Base-by-base conservation (phyloP, 2,797 vertebrate genomes). In the Denticeps clupeoides region DNA sequence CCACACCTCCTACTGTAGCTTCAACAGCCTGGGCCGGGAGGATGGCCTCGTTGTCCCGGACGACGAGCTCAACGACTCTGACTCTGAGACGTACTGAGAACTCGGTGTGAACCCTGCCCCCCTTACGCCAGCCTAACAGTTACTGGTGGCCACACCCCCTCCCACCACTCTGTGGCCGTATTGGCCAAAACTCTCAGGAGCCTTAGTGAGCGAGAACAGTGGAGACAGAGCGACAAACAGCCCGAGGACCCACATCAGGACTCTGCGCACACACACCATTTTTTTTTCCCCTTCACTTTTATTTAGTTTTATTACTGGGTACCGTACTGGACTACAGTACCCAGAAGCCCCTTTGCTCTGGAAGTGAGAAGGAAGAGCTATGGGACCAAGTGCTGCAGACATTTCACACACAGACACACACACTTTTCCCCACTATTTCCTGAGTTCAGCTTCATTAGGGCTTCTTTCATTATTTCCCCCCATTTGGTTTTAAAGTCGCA, bases 31-130 rank as follows among this genome's bases (percentile, higher is more conserved):
- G 21, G 82, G 86, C 52, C 86, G 82, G 57, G 88, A 86, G 18
- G 87, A 86, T 45, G 86, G 88, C 12, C 85, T 73, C 0, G 5
- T 87, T 46, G 80, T 85, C 40, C 77, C 80, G 4, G 91, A 90
- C 10, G 91, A 95, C 0, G 93, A 97, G 62, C 85, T 97, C 68
- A 96, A 93, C 50, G 93, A 97, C 80, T 97, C 93, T 0, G 93
- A 98, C 52, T 98, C 93, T 0, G 93, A 97, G 81, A 97, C 93
- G 2, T 98, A 96, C 75, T 97, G 78, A 87, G 29, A 37, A 59
- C 46, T 26, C 5, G 1, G 31, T 22, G 11, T 51, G 21, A 25
- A 7, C 40, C 10, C 7, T 27, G 16, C 24, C 47, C 18, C 23
- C 18, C 18, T 35, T 38, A n/a, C n/a, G n/a, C n/a, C n/a, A n/a